Evolutionary conservation across 2,797 vertebrate species (phyloP).

Genomic region (Amblyopsis hoosieri): DNA sequence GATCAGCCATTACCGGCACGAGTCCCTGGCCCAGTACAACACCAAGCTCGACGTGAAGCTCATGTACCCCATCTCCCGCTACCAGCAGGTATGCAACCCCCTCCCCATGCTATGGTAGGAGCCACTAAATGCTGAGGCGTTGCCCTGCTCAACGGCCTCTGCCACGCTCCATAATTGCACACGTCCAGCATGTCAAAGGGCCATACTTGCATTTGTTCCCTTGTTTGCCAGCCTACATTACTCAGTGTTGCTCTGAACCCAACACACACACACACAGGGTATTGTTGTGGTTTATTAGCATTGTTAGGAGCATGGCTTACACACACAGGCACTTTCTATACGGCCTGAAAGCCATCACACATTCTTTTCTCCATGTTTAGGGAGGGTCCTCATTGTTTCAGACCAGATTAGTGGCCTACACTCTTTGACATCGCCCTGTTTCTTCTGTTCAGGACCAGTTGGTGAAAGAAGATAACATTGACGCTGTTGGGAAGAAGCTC

Average conservation of each 20-base stretch:
- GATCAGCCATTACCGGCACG: conserved; percentile 92
- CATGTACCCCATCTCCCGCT: conserved; percentile 90
- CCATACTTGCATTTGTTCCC: conserved; percentile 50
- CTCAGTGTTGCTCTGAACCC: conserved; percentile 37
- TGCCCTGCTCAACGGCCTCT: conserved; percentile 36
- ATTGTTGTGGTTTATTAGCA: conserved; percentile 59
- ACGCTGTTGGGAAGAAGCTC: conserved; percentile 93
- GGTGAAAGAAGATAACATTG: conserved; percentile 96
- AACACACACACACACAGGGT: conserved; percentile 3
- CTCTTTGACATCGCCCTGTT: neutral
- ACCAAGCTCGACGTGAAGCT: conserved; percentile 93
- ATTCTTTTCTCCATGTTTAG: neutral
- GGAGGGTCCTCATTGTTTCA: neutral
- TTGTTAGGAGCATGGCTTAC: conserved; percentile 19
- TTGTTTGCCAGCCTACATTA: conserved; percentile 47
- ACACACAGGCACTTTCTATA: neutral
- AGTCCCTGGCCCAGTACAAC: conserved; percentile 95
- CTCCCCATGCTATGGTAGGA: conserved; percentile 52
- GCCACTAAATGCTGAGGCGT: conserved; percentile 55
- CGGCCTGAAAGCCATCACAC: neutral
- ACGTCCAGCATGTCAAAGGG: conserved; percentile 52
- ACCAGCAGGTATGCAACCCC: conserved; percentile 74
- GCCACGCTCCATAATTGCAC: conserved; percentile 51
- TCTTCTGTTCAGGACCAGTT: conserved; percentile 84
- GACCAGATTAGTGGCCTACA: neutral